Evolutionary conservation across 2,888 invertebrate genomes (phyloP), one percentile per base, ranked within the genome.

Genomic region (Stenichneumon culpator): DNA sequence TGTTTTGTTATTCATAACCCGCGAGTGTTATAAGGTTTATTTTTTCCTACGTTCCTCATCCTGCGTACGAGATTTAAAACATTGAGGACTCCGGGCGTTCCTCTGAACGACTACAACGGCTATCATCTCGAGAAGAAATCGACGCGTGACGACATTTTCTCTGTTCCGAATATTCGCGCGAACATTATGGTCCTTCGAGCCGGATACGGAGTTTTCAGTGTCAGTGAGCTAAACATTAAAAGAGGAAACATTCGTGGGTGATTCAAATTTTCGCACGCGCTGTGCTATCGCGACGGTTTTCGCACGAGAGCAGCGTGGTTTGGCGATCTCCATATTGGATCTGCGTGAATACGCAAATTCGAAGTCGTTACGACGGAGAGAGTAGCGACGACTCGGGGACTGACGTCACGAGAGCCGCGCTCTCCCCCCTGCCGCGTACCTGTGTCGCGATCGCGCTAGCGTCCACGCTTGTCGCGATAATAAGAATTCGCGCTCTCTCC

Each of bases 151-250:
- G 28, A 28, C 2, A 28, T 28, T 28, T 2, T 28, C 28, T 2
- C 28, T 28, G 28, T 28, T 28, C 28, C 16, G 5, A 52, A 52
- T 16, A 16, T 16, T 3, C 52, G 52, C 5, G 16, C 52, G 14
- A 54, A 54, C 54, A 54, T 3, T 19, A 19, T 54, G 54, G 54
- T 54, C 54, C 54, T 54, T 54, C 54, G 54, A 54, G 54, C 54
- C 54, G 54, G 54, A 54, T 54, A n/a, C 22, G 54, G 54, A 54
- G 54, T 19, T 54, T 54, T 54, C 54, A 54, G 54, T 19, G 19
- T n/a, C 4, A 54, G 4, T n/a, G 22, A 54, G 54, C 9, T 54
- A 54, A 54, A 7, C 4, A n/a, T 22, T 7, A 19, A 5, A 54
- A 54, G n/a, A 3, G 16, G 6, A 54, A 54, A 54, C 19, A 54